Evolutionary conservation across 2,113 vertebrate genomes (phyloP).

Genomic region (Trogon melanurus): DNA sequence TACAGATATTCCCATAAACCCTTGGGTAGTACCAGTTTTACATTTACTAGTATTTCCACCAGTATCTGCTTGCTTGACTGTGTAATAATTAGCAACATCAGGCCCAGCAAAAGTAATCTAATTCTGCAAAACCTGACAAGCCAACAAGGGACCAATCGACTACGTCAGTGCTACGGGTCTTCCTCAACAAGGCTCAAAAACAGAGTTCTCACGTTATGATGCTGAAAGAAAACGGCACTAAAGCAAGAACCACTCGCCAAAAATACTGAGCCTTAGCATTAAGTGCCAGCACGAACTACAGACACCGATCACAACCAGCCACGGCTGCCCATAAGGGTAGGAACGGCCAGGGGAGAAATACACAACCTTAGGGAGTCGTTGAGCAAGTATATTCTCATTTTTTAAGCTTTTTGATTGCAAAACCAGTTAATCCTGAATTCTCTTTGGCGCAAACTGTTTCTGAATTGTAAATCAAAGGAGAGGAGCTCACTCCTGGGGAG

Average conservation of each 20-base stretch:
- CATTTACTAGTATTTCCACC: neutral
- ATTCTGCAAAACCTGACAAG: neutral
- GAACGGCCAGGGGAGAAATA: neutral
- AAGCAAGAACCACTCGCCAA: neutral
- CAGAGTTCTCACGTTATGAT: neutral
- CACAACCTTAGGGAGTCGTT: neutral
- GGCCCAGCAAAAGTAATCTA: neutral
- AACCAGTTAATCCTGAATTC: neutral
- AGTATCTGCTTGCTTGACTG: neutral
- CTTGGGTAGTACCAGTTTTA: neutral
- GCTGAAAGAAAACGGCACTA: neutral
- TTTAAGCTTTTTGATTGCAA: neutral
- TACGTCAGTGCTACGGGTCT: accelerated
- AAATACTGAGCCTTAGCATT: neutral
- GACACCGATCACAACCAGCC: neutral
- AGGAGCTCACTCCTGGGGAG: neutral
- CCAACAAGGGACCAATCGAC: neutral
- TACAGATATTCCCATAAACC: neutral
- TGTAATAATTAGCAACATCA: neutral
- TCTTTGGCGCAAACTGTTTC: neutral
- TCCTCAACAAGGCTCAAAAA: neutral
- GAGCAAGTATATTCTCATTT: neutral
- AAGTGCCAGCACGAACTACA: neutral
- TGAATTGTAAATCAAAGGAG: neutral
- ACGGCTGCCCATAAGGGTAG: neutral